Conservation (phyloP, 2,797 vertebrate genomes). For the Loriculus beryllinus region DNA sequence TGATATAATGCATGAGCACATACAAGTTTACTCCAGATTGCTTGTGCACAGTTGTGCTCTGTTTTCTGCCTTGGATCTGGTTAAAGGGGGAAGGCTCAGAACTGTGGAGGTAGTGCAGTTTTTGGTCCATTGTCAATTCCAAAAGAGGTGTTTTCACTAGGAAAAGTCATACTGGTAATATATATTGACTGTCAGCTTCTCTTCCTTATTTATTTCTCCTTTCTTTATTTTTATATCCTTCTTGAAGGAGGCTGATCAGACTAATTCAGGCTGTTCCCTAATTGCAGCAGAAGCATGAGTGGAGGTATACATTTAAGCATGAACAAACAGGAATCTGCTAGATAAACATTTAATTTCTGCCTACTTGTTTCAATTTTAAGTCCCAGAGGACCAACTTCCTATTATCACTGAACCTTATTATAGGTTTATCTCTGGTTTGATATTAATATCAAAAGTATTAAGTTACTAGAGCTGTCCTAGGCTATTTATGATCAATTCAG, state of each 20-base stretch:
- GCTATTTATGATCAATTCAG: slow-evolving; percentile 34
- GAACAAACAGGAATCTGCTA: slow-evolving; percentile 39
- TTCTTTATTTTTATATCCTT: not conserved
- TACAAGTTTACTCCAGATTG: not conserved
- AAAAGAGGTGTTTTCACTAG: not conserved
- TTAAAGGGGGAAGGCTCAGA: not conserved
- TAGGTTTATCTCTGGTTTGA: slow-evolving; percentile 45
- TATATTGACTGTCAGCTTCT: not conserved
- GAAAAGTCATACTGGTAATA: not conserved
- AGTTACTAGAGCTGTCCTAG: slow-evolving; percentile 28
- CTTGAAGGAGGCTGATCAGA: not conserved
- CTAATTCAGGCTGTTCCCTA: not conserved
- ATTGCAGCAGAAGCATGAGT: not conserved
- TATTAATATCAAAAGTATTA: slow-evolving; percentile 63
- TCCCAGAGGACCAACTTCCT: slow-evolving; percentile 15
- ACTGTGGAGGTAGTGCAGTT: not conserved
- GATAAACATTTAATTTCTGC: slow-evolving; percentile 66
- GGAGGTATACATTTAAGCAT: not conserved
- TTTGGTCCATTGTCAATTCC: not conserved
- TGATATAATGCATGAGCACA: not conserved
- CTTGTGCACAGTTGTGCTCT: not conserved
- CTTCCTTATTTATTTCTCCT: not conserved
- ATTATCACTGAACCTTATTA: slow-evolving; percentile 22
- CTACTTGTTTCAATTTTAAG: slow-evolving; percentile 19
- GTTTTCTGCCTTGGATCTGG: not conserved